A percentile compares a stretch with the other conserved stretches of the same genome.
These are phyloP conservation scores for Dermatophagoides farinae DNA, from an alignment of 1,140 invertebrate species.

Conservation along the genomic window DNA sequence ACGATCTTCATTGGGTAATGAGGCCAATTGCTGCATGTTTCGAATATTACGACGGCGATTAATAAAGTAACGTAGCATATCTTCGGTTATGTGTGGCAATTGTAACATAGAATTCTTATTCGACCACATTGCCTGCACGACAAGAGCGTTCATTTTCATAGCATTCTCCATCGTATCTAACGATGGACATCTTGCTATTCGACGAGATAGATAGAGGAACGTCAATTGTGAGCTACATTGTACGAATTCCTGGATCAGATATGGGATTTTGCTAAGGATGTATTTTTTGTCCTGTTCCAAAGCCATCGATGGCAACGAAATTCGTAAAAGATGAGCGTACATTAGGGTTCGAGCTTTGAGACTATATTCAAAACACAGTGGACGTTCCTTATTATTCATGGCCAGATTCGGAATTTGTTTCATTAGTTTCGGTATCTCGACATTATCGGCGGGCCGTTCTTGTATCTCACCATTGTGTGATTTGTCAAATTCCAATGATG, in stretches of 20 bases:
- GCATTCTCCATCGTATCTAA: conserved; percentile 92
- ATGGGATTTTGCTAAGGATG: conserved; percentile 76
- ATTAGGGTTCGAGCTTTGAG: conserved; percentile 84
- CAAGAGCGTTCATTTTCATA: conserved; percentile 89
- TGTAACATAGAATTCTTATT: conserved; percentile 78
- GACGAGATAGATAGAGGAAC: conserved; percentile 64
- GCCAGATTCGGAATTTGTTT: conserved; percentile 67
- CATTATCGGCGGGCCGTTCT: conserved; percentile 77
- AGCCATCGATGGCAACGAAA: conserved; percentile 53
- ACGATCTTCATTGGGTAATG: conserved; percentile 67
- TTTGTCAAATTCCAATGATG: conserved; percentile 86
- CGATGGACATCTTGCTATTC: conserved; percentile 55
- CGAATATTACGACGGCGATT: conserved; percentile 46
- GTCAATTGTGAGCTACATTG: conserved; percentile 82
- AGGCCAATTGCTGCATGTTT: conserved; percentile 56
- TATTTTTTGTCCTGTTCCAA: conserved; percentile 48
- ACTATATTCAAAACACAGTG: conserved; percentile 80
- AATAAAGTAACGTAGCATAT: conserved; percentile 73
- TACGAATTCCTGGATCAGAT: conserved; percentile 94
- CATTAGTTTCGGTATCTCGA: conserved; percentile 79
- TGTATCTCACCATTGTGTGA: conserved; percentile 81
- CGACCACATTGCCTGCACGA: conserved; percentile 90
- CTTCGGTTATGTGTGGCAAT: conserved; percentile 81
- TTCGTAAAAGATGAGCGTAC: conserved; percentile 73
- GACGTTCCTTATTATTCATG: conserved; percentile 86